phyloP scores from a whole-genome alignment of 1,140 invertebrate species.

The Nautilus pompilius region DNA sequence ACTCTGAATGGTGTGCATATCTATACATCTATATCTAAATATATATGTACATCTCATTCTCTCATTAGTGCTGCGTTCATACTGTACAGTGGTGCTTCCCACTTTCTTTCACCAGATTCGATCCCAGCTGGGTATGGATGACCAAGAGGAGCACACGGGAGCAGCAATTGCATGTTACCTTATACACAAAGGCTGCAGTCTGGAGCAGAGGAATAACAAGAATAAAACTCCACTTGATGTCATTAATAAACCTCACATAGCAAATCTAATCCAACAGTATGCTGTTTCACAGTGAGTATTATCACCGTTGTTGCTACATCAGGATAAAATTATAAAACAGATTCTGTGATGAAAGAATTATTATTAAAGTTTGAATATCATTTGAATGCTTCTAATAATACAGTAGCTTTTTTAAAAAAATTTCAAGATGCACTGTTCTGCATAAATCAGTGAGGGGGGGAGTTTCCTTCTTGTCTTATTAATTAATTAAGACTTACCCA shows the following conservation, averaged over 20 bases:
- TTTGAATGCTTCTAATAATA: slow-evolving; percentile 7
- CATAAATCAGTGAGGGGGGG: no score
- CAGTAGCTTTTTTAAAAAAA: neutral
- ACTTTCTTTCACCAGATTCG: slow-evolving; percentile 30
- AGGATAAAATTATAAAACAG: neutral
- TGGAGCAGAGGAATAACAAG: slow-evolving; percentile 66
- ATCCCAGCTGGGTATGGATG: slow-evolving; percentile 35
- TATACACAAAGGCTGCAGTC: slow-evolving; percentile 65
- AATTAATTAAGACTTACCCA: no score
- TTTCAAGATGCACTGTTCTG: neutral
- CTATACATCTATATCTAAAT: no score
- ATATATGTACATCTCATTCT: no score
- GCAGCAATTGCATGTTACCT: slow-evolving; percentile 69
- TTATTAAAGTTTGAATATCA: neutral
- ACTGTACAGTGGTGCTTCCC: no score
- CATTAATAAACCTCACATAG: slow-evolving; percentile 54
- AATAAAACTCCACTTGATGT: slow-evolving; percentile 65
- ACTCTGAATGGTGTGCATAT: neutral
- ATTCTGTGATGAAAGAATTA: neutral
- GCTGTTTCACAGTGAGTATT: slow-evolving; percentile 37
- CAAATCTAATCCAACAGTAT: slow-evolving; percentile 43
- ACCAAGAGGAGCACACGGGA: slow-evolving; percentile 35
- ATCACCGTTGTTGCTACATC: no score
- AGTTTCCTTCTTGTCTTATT: no score
- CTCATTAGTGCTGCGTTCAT: no score